phyloP scores from a whole-genome alignment of 2,113 vertebrate genomes.

The Choloepus hoffmanni region DNA sequence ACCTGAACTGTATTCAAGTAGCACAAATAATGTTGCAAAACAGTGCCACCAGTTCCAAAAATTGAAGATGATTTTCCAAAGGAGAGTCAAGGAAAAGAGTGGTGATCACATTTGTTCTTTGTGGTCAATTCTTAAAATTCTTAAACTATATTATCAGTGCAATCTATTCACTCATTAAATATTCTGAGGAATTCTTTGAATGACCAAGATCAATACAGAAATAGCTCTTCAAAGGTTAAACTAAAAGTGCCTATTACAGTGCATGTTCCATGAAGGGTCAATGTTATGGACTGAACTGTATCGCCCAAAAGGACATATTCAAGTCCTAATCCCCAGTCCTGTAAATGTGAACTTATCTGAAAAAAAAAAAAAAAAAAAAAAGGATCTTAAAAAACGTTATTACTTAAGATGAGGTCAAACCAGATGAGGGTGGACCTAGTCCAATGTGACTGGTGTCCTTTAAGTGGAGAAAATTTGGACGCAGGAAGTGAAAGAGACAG shows the following conservation, averaged over 20 bases:
- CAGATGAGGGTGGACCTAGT: too few relatives aligned
- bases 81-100: neutral
- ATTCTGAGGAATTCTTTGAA: neutral
- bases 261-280: neutral
- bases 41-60: neutral
- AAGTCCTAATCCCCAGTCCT: too few relatives aligned
- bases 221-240: neutral
- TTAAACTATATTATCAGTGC: neutral
- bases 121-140: neutral
- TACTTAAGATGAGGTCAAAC: too few relatives aligned
- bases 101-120: neutral
- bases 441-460: neutral
- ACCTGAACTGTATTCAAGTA: neutral
- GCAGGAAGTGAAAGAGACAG: too few relatives aligned
- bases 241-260: neutral
- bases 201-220: neutral
- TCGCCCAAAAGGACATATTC: too few relatives aligned
- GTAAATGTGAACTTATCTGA: too few relatives aligned
- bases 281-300: too few relatives aligned
- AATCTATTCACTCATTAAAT: neutral
- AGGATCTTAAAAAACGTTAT: too few relatives aligned
- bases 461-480: too few relatives aligned
- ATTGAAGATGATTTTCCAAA: neutral
- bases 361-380: too few relatives aligned
- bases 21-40: neutral